A percentile compares a stretch with the other conserved stretches of the same genome.
Evolutionary conservation across 2,113 vertebrate species (phyloP).

Genomic region (Callocephalon fimbriatum): DNA sequence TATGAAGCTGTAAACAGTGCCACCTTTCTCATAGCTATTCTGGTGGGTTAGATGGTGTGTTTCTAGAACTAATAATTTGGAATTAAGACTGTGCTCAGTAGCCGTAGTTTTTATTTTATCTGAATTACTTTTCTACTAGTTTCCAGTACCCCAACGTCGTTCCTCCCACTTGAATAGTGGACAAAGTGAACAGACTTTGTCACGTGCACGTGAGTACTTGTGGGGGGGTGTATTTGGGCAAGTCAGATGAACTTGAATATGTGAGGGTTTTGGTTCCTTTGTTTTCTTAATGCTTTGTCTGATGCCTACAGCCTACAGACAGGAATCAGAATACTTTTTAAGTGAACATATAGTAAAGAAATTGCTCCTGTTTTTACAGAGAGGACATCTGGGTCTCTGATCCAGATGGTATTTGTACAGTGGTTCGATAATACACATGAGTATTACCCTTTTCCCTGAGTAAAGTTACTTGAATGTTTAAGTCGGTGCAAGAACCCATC

Average conservation of each 20-base stretch:
- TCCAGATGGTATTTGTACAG: not conserved
- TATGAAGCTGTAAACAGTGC: not conserved
- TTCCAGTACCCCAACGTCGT: not conserved
- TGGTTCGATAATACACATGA: not conserved
- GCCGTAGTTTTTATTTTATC: not conserved
- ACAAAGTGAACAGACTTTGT: not conserved
- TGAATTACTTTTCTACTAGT: not conserved
- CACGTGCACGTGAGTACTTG: fast-evolving
- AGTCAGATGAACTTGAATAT: not conserved
- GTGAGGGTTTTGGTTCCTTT: not conserved
- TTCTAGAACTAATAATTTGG: not conserved
- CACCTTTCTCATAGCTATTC: not conserved
- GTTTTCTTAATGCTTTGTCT: not conserved
- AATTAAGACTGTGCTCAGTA: not conserved
- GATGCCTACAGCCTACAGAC: not conserved
- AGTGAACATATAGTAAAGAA: not conserved
- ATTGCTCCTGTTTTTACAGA: not conserved
- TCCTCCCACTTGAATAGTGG: not conserved
- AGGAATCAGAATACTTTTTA: not conserved
- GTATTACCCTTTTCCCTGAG: not conserved
- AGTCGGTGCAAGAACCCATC: not conserved
- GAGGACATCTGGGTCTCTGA: not conserved
- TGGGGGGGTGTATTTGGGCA: fast-evolving
- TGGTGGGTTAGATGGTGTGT: not conserved
- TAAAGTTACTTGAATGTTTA: not conserved